Evolutionary conservation across 2,113 vertebrate genomes (phyloP).

Genomic region (Zingel zingel): DNA sequence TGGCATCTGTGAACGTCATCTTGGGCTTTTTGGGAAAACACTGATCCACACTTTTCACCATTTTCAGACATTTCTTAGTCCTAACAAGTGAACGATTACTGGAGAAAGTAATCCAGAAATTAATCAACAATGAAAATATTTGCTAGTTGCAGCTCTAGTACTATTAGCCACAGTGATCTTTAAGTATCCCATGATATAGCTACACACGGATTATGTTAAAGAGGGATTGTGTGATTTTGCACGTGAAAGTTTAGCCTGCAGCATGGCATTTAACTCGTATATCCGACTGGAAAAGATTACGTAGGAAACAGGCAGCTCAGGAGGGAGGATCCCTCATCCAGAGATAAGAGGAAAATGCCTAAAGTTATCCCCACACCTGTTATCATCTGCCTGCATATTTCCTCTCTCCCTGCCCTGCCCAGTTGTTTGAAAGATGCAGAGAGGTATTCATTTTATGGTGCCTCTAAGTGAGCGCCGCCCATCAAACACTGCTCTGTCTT

Average conservation of each 20-base stretch:
- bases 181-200: slow-evolving; percentile 35
- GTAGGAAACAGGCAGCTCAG: slow-evolving; percentile 43
- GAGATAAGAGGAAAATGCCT: slow-evolving; percentile 62
- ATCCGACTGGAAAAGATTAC: slow-evolving; percentile 35
- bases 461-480: slow-evolving; percentile 61
- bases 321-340: slow-evolving; percentile 43
- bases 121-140: too few species aligned
- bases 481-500: slow-evolving; percentile 52
- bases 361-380: slow-evolving; percentile 72
- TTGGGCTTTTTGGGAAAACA: too few species aligned
- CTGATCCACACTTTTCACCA: too few species aligned
- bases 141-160: neutral
- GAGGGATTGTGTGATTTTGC: slow-evolving; percentile 45
- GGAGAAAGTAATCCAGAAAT: too few species aligned
- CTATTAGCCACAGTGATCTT: slow-evolving; percentile 43
- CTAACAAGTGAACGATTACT: too few species aligned
- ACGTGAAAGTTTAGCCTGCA: slow-evolving; percentile 37
- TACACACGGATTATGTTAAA: slow-evolving; percentile 42
- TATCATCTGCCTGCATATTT: slow-evolving; percentile 69
- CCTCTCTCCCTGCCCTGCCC: slow-evolving; percentile 43
- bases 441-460: slow-evolving; percentile 72
- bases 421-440: slow-evolving; percentile 70
- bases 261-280: slow-evolving; percentile 29
- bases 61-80: too few species aligned
- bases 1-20: too few species aligned